These are phyloP conservation scores for Musca vetustissima DNA, from an alignment of 1,140 invertebrate species.

Conservation along the genomic window DNA sequence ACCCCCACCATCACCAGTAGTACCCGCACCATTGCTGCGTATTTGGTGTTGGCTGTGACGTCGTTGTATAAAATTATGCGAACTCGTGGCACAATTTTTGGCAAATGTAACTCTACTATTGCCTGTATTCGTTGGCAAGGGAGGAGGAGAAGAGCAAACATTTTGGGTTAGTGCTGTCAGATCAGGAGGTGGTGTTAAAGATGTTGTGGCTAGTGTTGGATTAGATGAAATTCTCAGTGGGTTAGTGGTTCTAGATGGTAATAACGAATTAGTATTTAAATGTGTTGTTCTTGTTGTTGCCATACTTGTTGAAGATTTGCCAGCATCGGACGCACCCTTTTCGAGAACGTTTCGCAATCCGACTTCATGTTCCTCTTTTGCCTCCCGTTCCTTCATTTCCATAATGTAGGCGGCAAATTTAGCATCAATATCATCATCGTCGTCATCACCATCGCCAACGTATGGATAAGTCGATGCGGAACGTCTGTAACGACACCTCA, in stretches of 20 bases:
- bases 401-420: conserved; percentile 55
- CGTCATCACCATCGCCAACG: conserved; percentile 33
- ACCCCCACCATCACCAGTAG: too few relatives aligned
- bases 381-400: conserved; percentile 49
- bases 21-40: not conserved
- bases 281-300: not conserved
- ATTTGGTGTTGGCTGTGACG: conserved; percentile 13
- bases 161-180: too few relatives aligned
- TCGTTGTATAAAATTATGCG: not conserved
- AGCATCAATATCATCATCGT: conserved; percentile 56
- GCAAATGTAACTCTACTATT: conserved; percentile 4
- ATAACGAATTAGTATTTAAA: not conserved
- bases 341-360: too few relatives aligned
- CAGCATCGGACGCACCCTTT: not conserved
- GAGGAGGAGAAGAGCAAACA: too few relatives aligned
- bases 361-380: not conserved
- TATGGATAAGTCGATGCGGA: conserved; percentile 32
- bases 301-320: conserved; percentile 22
- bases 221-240: not conserved
- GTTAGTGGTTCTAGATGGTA: not conserved
- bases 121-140: not conserved
- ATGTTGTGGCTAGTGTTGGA: not conserved
- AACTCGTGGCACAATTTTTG: not conserved
- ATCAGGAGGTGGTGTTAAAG: not conserved
- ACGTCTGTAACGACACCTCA: conserved; percentile 2